A percentile compares a stretch with the other conserved stretches of the same genome.
Evolutionary conservation across 2,113 vertebrate species (phyloP).

Genomic region (Cavia porcellus): DNA sequence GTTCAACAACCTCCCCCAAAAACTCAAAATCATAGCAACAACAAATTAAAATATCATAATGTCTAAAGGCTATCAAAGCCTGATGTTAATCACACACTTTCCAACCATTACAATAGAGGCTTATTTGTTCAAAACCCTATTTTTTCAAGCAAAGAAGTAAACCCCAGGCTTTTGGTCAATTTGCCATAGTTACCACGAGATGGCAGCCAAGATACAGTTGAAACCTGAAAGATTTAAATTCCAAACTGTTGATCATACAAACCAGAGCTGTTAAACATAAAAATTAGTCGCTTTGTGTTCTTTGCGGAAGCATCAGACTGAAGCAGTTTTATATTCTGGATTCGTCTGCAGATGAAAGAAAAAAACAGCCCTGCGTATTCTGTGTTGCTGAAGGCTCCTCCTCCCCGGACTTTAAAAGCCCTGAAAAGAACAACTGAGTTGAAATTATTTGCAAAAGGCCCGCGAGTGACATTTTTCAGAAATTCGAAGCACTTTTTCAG

Average conservation of each 20-base stretch:
- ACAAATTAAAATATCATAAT: neutral
- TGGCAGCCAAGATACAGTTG: slow-evolving; percentile 72
- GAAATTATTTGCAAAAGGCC: neutral
- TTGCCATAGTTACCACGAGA: slow-evolving; percentile 75
- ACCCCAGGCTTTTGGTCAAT: slow-evolving; percentile 23
- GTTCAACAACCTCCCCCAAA: neutral
- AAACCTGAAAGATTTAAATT: slow-evolving; percentile 15
- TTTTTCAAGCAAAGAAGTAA: slow-evolving; percentile 50
- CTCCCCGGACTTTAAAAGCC: neutral
- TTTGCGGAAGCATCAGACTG: neutral
- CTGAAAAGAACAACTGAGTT: neutral
- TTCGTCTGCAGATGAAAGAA: neutral
- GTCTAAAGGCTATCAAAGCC: neutral
- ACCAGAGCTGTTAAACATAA: neutral
- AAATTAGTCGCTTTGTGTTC: slow-evolving; percentile 2
- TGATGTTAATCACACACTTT: neutral
- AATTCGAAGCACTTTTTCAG: neutral
- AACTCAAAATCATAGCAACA: neutral
- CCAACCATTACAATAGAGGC: neutral
- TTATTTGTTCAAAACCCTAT: neutral
- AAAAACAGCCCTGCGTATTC: neutral
- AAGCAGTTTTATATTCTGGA: neutral
- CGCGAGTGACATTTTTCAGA: neutral
- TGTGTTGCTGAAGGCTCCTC: neutral
- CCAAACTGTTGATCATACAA: neutral